Percentiles rank a stretch among this genome's conserved stretches.
phyloP scores from a whole-genome alignment of 2,797 vertebrate genomes.

The Anguilla megastoma region DNA sequence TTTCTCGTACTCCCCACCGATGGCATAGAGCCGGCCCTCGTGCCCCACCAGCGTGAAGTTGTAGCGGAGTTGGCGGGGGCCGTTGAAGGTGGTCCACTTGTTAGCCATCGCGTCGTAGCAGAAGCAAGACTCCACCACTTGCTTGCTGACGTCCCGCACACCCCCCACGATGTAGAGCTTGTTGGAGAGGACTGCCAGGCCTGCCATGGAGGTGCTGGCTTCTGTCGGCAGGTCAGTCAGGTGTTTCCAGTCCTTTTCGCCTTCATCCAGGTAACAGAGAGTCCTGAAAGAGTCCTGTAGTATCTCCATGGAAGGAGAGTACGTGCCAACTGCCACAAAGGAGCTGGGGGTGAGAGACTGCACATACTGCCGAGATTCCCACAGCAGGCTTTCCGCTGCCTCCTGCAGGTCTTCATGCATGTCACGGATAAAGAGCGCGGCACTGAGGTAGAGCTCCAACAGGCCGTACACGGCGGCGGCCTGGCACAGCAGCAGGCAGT shows the following conservation, averaged over 20 bases:
- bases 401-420: constrained; percentile 74
- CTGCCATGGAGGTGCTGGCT: constrained; percentile 91
- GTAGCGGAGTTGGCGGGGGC: constrained; percentile 86
- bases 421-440: constrained; percentile 85
- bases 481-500: constrained; percentile 86
- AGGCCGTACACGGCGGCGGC: constrained; percentile 83
- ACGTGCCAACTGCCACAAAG: constrained; percentile 85
- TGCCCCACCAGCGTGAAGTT: constrained; percentile 84
- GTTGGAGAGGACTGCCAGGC: constrained; percentile 85
- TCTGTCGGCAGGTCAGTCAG: constrained; percentile 83
- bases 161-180: constrained; percentile 91
- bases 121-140: constrained; percentile 84
- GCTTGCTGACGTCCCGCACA: constrained; percentile 82
- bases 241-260: constrained; percentile 80
- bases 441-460: constrained; percentile 70
- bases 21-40: constrained; percentile 80
- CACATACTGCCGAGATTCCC: constrained; percentile 77
- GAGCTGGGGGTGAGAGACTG: constrained; percentile 76
- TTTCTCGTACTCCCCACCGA: constrained; percentile 84
- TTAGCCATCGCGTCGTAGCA: constrained; percentile 81
- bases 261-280: constrained; percentile 87
- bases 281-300: constrained; percentile 84
- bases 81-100: constrained; percentile 79
- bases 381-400: constrained; percentile 65
- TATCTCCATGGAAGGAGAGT: constrained; percentile 77